Conservation (phyloP, 1,140 invertebrate species). For the Anoplolepis gracilipes region DNA sequence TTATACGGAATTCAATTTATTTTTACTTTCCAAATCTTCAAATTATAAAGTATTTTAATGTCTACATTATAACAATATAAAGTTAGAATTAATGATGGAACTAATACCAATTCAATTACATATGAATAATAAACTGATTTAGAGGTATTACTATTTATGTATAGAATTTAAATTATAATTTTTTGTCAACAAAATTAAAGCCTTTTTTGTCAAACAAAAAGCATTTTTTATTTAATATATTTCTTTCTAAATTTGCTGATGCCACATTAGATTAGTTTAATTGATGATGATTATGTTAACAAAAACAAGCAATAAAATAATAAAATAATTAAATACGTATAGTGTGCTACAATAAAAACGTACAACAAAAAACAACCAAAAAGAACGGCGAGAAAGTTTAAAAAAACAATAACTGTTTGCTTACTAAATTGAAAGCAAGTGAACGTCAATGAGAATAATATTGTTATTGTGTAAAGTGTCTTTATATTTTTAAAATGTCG, state of each 20-base stretch:
- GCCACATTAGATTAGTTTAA: not conserved
- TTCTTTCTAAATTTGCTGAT: not conserved
- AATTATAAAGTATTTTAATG: not conserved
- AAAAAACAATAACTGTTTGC: not conserved
- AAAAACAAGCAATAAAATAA: not conserved
- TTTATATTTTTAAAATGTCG: not conserved
- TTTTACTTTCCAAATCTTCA: not conserved
- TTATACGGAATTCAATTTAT: not conserved
- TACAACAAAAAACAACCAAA: not conserved
- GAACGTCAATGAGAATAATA: constrained; percentile 23
- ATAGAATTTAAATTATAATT: not conserved
- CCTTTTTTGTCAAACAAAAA: not conserved
- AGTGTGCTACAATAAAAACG: constrained; percentile 3
- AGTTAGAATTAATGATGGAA: not conserved
- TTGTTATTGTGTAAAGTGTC: constrained; percentile 1
- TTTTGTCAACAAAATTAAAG: not conserved
- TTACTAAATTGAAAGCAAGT: constrained; percentile 30
- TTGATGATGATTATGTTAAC: not conserved
- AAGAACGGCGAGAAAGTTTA: constrained; percentile 29
- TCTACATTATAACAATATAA: not conserved
- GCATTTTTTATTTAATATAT: not conserved
- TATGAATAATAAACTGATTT: not conserved
- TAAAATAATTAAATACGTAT: not conserved
- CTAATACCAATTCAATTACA: too few relatives aligned
- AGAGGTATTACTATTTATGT: not conserved